phyloP scores from a whole-genome alignment of 2,113 vertebrate genomes.

The Ariopsis seemanni region DNA sequence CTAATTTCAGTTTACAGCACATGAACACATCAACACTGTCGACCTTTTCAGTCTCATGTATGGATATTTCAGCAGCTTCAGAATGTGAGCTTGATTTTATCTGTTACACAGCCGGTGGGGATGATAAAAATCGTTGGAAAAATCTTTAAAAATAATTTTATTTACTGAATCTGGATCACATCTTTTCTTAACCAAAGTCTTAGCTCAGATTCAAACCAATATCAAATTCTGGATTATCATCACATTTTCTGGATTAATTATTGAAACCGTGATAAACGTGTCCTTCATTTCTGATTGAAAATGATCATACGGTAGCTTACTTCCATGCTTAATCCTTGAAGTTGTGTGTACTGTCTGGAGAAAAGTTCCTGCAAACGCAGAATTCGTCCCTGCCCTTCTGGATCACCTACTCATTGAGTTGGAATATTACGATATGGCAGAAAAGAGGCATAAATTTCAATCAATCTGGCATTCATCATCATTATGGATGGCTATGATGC shows the following conservation, averaged over 20 bases:
- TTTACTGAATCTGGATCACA: not conserved
- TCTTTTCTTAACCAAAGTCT: not conserved
- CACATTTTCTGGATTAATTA: slow-evolving; percentile 36
- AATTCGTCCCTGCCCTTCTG: slow-evolving; percentile 18
- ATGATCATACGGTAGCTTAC: not conserved
- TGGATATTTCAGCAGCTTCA: slow-evolving; percentile 48
- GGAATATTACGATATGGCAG: slow-evolving; percentile 19
- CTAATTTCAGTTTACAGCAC: slow-evolving; percentile 59
- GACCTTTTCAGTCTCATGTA: slow-evolving; percentile 56
- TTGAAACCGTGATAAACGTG: slow-evolving; percentile 56
- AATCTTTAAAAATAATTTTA: not conserved
- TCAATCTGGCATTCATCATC: slow-evolving; percentile 69
- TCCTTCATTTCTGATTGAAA: slow-evolving; percentile 62
- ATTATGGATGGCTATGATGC: slow-evolving; percentile 63
- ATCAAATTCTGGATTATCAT: slow-evolving; percentile 38
- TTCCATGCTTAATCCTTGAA: slow-evolving; percentile 20
- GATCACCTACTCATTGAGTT: not conserved
- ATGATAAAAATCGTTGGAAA: not conserved
- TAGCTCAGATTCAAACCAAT: not conserved
- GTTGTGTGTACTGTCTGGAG: slow-evolving; percentile 2
- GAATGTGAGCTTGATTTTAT: slow-evolving; percentile 54
- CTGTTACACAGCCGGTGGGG: not conserved
- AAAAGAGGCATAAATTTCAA: slow-evolving; percentile 41
- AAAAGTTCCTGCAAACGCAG: slow-evolving; percentile 5
- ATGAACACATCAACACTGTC: slow-evolving; percentile 54